These are phyloP conservation scores for Thecophora atra DNA, from an alignment of 2,888 invertebrate species.

Conservation along the genomic window DNA sequence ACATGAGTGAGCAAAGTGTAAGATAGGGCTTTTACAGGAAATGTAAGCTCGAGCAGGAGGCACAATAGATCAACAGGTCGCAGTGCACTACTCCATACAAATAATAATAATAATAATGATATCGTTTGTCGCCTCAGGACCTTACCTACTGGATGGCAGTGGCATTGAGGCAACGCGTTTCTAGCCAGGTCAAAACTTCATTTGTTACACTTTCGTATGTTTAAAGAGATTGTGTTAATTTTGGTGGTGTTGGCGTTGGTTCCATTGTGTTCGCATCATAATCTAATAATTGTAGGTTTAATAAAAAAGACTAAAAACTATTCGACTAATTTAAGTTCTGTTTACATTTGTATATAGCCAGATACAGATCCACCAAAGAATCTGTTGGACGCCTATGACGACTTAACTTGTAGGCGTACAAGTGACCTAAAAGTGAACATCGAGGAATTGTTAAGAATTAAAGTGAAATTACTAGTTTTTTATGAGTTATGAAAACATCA, in stretches of 20 bases:
- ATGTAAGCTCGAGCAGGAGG: too few relatives aligned
- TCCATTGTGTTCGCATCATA: constrained; percentile 84
- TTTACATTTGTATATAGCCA: constrained; percentile 67
- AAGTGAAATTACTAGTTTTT: too few relatives aligned
- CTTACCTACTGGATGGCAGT: too few relatives aligned
- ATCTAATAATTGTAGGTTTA: constrained; percentile 79
- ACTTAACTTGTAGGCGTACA: constrained; percentile 80
- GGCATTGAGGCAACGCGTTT: too few relatives aligned
- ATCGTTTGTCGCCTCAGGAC: too few relatives aligned
- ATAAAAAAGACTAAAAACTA: not conserved
- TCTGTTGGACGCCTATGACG: constrained; percentile 81
- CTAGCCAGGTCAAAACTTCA: too few relatives aligned
- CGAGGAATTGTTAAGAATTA: constrained; percentile 89
- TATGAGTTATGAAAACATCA: too few relatives aligned
- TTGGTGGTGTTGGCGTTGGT: constrained; percentile 79
- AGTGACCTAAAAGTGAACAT: constrained; percentile 84
- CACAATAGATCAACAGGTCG: too few relatives aligned
- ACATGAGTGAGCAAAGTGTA: too few relatives aligned
- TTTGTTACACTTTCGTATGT: constrained; percentile 78
- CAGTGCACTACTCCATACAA: too few relatives aligned
- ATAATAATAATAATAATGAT: too few relatives aligned
- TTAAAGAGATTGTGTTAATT: constrained; percentile 78
- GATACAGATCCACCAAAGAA: constrained; percentile 72
- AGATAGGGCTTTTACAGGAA: too few relatives aligned
- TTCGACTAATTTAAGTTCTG: constrained; percentile 2